phyloP scores from a whole-genome alignment of 2,113 vertebrate genomes.

The Panurus biarmicus region DNA sequence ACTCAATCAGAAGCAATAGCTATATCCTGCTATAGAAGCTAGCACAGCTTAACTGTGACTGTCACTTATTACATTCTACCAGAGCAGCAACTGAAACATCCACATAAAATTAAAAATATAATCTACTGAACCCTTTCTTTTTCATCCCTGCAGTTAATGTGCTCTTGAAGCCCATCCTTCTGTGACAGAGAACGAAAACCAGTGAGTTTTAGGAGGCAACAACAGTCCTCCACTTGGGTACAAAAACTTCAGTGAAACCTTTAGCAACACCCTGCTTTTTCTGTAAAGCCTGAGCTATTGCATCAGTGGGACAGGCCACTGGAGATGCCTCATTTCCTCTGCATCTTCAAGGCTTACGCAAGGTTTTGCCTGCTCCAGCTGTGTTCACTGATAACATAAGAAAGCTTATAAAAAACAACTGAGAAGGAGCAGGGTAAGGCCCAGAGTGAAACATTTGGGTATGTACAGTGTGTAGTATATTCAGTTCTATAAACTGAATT shows the following conservation, averaged over 20 bases:
- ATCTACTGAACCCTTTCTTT: fast-evolving
- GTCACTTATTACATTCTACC: neutral
- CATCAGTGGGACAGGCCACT: neutral
- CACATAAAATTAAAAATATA: neutral
- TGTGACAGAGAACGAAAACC: neutral
- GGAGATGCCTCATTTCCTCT: neutral
- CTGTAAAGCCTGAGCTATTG: neutral
- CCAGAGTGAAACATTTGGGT: neutral
- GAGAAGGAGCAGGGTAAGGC: neutral
- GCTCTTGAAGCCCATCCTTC: neutral
- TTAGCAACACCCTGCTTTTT: neutral
- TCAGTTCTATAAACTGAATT: neutral
- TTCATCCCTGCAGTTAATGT: neutral
- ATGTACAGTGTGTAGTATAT: fast-evolving
- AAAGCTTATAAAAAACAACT: neutral
- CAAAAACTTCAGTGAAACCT: neutral
- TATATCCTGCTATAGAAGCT: neutral
- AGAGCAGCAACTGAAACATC: neutral
- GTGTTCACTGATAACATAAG: neutral
- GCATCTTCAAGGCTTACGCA: neutral
- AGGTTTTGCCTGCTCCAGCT: neutral
- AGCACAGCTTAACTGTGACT: neutral
- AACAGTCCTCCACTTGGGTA: neutral
- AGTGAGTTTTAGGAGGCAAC: neutral
- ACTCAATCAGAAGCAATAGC: neutral